Evolutionary conservation across 2,888 invertebrate species (phyloP).

Genomic region (Trichogramma dendrolimi): DNA sequence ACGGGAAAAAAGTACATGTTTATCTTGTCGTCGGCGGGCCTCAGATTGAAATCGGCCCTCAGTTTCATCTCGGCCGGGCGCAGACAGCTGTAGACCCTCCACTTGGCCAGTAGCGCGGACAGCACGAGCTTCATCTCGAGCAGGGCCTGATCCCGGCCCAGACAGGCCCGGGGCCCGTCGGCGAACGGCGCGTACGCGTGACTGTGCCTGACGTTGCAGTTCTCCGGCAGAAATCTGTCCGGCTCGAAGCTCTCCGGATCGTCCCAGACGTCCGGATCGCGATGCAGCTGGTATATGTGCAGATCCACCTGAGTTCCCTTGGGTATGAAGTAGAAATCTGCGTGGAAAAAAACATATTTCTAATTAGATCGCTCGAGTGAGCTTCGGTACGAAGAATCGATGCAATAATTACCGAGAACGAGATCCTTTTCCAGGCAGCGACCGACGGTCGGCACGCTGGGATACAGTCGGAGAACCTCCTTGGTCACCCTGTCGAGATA

Average conservation of each 20-base stretch:
- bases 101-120: conserved; percentile 36
- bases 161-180: conserved; percentile 45
- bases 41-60: conserved; percentile 31
- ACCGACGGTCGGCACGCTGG: conserved; percentile 56
- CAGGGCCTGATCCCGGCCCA: conserved; percentile 40
- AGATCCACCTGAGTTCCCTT: conserved; percentile 48
- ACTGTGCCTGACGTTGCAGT: conserved; percentile 38
- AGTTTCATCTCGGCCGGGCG: conserved; percentile 32
- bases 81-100: conserved; percentile 36
- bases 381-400: not conserved
- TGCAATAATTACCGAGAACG: conserved; percentile 42
- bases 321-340: conserved; percentile 49
- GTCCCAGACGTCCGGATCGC: conserved; percentile 52
- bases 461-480: conserved; percentile 58
- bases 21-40: conserved; percentile 30
- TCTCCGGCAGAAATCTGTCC: conserved; percentile 51
- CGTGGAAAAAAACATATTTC: conserved; percentile 28
- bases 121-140: conserved; percentile 38
- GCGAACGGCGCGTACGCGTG: conserved; percentile 46
- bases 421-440: conserved; percentile 53
- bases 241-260: conserved; percentile 54
- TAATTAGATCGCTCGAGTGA: not conserved
- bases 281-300: conserved; percentile 52
- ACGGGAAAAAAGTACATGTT: not conserved
- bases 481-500: conserved; percentile 60